A percentile compares a stretch with the other conserved stretches of the same genome.
Conservation (phyloP, 2,888 invertebrate genomes). For the Anticlea derivata region DNA sequence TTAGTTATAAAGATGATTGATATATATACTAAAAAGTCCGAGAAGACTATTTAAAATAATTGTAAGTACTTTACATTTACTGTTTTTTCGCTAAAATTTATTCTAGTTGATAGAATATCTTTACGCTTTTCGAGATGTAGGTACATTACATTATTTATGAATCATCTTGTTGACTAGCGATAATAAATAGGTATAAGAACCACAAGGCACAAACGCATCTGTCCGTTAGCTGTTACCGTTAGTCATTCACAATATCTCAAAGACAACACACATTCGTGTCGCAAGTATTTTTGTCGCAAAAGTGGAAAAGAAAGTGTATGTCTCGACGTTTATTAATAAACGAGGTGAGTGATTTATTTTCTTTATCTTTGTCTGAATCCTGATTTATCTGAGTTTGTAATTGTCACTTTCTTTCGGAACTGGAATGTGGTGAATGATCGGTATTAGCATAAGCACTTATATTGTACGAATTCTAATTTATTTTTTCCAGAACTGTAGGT, state of each 20-base stretch:
- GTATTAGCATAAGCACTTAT: neutral
- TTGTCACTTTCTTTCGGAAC: conserved; percentile 20
- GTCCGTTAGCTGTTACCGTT: neutral
- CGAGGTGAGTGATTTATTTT: conserved; percentile 35
- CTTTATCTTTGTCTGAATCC: conserved; percentile 22
- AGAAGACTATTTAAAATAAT: too few species aligned
- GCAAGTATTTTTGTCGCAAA: conserved; percentile 8
- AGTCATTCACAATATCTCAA: conserved; percentile 17
- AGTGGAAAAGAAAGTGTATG: conserved; percentile 17
- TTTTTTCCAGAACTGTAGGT: too few species aligned
- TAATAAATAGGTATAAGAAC: neutral
- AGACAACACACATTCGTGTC: conserved; percentile 16
- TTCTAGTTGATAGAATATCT: too few species aligned
- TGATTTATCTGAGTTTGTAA: conserved; percentile 20
- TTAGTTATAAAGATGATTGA: too few species aligned
- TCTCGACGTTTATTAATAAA: conserved; percentile 20
- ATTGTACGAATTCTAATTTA: too few species aligned
- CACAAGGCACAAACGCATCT: too few species aligned
- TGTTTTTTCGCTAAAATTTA: too few species aligned
- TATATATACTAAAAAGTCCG: too few species aligned
- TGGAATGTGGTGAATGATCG: conserved; percentile 12
- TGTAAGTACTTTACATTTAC: too few species aligned
- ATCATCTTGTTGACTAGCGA: neutral
- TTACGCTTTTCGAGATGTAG: too few species aligned
- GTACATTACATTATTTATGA: too few species aligned